Percentiles rank a stretch among this genome's conserved stretches.
Evolutionary conservation across 1,140 invertebrate species (phyloP).

Genomic region (Chlorops oryzae): DNA sequence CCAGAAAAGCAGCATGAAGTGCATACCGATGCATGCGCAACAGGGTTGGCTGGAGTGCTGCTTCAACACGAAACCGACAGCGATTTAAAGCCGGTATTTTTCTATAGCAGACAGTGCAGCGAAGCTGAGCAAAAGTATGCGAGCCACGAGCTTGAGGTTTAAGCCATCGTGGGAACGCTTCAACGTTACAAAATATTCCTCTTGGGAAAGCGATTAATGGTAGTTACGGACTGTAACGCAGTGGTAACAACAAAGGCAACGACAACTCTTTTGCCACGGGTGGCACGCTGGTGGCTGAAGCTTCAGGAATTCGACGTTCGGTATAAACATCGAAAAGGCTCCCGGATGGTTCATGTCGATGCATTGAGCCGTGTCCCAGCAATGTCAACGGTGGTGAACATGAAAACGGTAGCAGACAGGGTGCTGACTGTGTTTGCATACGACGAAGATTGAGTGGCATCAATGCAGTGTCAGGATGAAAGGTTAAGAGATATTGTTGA

Average conservation of each 20-base stretch:
- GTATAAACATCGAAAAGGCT: conserved; percentile 2
- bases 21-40: too few species aligned
- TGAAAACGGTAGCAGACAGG: neutral
- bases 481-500: neutral
- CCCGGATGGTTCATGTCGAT: neutral
- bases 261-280: conserved; percentile 20
- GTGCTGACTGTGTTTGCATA: neutral
- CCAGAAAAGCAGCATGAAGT: too few species aligned
- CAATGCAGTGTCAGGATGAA: neutral
- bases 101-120: conserved; percentile 2
- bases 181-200: conserved; percentile 2
- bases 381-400: neutral
- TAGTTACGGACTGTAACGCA: conserved; percentile 16
- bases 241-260: conserved; percentile 1
- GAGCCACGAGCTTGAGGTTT: conserved; percentile 3
- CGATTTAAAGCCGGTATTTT: too few species aligned
- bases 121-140: conserved; percentile 3
- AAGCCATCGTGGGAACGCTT: conserved; percentile 2
- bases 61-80: too few species aligned
- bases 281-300: conserved; percentile 38
- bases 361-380: neutral
- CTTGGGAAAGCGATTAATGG: conserved; percentile 1
- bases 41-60: too few species aligned
- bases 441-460: neutral
- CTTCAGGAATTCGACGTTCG: conserved; percentile 6